Evolutionary conservation across 2,113 vertebrate species (phyloP), one percentile per base, ranked within the genome.

Genomic region (Lagenorhynchus albirostris): DNA sequence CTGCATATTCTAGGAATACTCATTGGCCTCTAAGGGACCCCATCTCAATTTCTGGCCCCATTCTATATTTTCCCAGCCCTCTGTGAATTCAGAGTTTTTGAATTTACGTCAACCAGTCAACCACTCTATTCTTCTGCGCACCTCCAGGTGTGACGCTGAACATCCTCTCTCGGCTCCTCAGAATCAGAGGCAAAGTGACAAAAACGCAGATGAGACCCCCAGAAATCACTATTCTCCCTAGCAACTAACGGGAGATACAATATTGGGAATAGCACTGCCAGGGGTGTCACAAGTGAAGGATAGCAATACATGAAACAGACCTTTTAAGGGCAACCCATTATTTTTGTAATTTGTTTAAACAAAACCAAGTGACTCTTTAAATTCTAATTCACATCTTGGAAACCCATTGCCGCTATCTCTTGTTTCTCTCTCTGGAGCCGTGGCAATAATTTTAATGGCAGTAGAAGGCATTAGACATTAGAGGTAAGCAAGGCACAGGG

Each of bases 251-350:
- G 33, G 63, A 92, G 73, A 71, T 5, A 8, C n/a, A 82, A 50
- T 77, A 20, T 18, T n/a, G 44, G 38, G 33, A 92, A 77, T 1
- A 15, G 76, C 15, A 18, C 60, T 38, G n/a, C 58, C 70, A 74
- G 65, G 23, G 29, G 53, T 73, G 76, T 95, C 93, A 67, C 58
- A 11, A 96, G 76, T 85, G 87, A 97, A 93, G 74, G 95, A 73
- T 95, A 73, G 85, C 96, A 94, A 97, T 81, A 89, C 70, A 47
- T 4, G 89, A 90, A 91, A 90, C 58, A 96, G 97, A 98, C 90
- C 96, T 97, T 96, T 97, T 97, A 92, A 95, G 90, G 98, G 96
- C 89, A 98, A 97, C 94, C 95, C 96, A 98, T 98, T 98, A 98
- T 95, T 98, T 97, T 65, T 96, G 60, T 96, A 97, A 98, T 97